Conservation (phyloP, 1,140 invertebrate species). For the Drosophila azteca region DNA sequence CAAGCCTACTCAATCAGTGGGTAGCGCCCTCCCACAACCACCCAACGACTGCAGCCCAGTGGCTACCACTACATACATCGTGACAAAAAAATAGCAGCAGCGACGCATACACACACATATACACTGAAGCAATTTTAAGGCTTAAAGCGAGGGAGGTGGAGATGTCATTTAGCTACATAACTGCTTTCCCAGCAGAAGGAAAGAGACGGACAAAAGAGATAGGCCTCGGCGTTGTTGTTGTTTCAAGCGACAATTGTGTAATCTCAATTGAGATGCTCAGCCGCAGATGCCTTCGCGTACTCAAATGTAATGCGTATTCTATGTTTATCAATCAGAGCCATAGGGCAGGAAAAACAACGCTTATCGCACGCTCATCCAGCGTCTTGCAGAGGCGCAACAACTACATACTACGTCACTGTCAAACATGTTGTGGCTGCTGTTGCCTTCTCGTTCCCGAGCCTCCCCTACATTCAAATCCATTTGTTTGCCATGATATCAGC, state of each 20-base stretch:
- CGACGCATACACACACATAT: constrained; percentile 53
- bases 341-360: neutral
- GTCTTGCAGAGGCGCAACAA: constrained; percentile 58
- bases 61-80: constrained; percentile 3
- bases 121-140: constrained; percentile 54
- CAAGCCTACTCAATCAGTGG: constrained; percentile 72
- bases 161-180: constrained; percentile 34
- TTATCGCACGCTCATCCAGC: neutral
- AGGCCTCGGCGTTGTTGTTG: constrained; percentile 22
- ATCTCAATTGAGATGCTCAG: constrained; percentile 44
- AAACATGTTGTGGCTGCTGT: constrained; percentile 49
- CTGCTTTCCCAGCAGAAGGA: constrained; percentile 27
- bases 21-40: constrained; percentile 30
- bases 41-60: constrained; percentile 9
- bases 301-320: constrained; percentile 23
- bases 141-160: constrained; percentile 8
- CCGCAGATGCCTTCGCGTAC: neutral
- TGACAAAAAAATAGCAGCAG: constrained; percentile 10
- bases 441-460: constrained; percentile 54
- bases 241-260: constrained; percentile 58
- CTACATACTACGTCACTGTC: constrained; percentile 49
- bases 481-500: constrained; percentile 56
- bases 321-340: constrained; percentile 25
- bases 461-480: constrained; percentile 26
- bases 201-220: constrained; percentile 9